Evolutionary conservation across 2,113 vertebrate genomes (phyloP), one percentile per base, ranked within the genome.

Genomic region (Gymnogyps californianus): DNA sequence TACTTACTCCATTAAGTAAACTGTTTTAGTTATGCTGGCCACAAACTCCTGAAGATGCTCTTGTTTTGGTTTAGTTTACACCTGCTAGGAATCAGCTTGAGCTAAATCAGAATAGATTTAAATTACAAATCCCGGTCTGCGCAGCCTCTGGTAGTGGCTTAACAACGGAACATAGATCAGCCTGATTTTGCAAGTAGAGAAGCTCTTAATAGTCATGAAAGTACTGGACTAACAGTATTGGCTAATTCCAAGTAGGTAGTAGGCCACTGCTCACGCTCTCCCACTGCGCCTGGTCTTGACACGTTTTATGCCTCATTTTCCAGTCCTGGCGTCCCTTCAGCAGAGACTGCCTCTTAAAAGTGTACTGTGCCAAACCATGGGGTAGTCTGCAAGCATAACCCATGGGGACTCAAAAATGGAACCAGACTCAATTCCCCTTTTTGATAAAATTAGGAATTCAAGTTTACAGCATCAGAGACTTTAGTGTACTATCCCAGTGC

Each of bases 381-480:
- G 78, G 70, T 61, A 19, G 81, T 58, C 78, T 62, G 83, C 52
- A 67, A 32, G 72, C 7, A 25, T 59, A 64, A 80, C 91, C 88
- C 58, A 6, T 16, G 38, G 82, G 72, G 59, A 93, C 78, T 75
- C 66, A 76, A 47, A 87, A 74, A 77, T 10, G 31, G 51, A 95
- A 71, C 84, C 89, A 90, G 75, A 86, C 51, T 93, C 42, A 59
- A 66, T 66, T 91, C 62, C 82, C 95, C 75, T 91, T 93, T 96
- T 96, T 89, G 86, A 83, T 96, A 95, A 83, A 96, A 96, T 95
- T 95, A 80, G 83, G 55, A 93, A 93, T 67, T 80, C 84, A 86
- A 81, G 95, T 96, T 96, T 96, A 94, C 79, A 97, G 95, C 87
- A 85, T 83, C 89, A 86, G 91, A 94, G 83, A 94, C 83, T 94